A percentile compares a stretch with the other conserved stretches of the same genome.
Evolutionary conservation across 2,113 vertebrate genomes (phyloP).

Genomic region (Sisor rabdophorus): DNA sequence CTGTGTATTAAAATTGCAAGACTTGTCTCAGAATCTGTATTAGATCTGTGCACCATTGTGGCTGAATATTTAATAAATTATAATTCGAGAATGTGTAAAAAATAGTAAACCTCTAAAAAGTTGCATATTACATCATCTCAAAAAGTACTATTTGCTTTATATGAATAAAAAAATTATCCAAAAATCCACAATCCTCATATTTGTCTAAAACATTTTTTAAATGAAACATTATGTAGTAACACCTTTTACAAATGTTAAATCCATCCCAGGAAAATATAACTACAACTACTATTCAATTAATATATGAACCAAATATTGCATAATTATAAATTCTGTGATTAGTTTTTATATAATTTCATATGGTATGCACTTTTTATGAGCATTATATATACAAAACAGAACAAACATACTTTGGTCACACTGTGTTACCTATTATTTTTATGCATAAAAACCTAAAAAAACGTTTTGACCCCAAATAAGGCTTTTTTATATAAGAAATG

Average conservation of each 20-base stretch:
- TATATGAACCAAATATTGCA: not conserved
- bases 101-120: not conserved
- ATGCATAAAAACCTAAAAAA: too few relatives aligned
- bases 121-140: too few relatives aligned
- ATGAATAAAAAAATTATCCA: not conserved
- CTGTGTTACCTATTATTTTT: not conserved
- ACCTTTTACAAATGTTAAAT: too few relatives aligned
- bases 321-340: not conserved
- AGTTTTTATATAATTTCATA: not conserved
- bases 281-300: not conserved
- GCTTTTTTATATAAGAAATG: too few relatives aligned
- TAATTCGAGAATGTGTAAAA: not conserved
- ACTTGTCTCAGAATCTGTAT: constrained; percentile 30
- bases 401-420: not conserved
- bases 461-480: too few relatives aligned
- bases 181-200: not conserved
- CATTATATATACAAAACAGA: too few relatives aligned
- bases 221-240: not conserved
- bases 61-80: not conserved
- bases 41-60: constrained; percentile 23
- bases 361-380: not conserved
- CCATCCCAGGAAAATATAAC: too few relatives aligned
- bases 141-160: too few relatives aligned
- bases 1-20: constrained; percentile 14
- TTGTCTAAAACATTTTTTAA: not conserved